Conservation (phyloP, 2,888 invertebrate species). For the Ophion ventricosus region DNA sequence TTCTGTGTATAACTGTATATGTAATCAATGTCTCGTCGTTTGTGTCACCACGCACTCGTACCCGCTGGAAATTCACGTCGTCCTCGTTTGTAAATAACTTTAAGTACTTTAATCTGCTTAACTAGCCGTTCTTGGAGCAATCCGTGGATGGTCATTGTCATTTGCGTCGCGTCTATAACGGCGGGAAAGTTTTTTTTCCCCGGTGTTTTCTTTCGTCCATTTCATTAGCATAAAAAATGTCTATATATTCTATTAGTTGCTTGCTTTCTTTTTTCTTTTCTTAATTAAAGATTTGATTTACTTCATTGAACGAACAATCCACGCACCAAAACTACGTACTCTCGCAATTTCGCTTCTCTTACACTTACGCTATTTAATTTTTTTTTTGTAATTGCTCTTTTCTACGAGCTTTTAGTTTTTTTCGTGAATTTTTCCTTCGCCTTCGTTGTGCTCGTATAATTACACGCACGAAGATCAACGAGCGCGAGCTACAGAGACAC, state of each 20-base stretch:
- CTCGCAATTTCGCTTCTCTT: slow-evolving; percentile 17
- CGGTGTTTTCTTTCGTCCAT: not conserved
- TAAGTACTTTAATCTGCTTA: slow-evolving; percentile 53
- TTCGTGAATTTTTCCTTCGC: not conserved
- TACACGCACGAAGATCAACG: not conserved
- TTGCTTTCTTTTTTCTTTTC: too few species aligned
- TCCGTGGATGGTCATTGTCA: slow-evolving; percentile 14
- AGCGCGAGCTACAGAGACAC: not conserved
- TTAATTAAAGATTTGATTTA: too few species aligned
- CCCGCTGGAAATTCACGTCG: slow-evolving; percentile 50
- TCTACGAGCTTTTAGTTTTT: not conserved
- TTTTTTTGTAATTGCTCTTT: not conserved
- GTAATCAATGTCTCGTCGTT: slow-evolving; percentile 47
- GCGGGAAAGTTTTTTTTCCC: too few species aligned
- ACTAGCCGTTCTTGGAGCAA: slow-evolving; percentile 34
- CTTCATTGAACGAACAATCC: too few species aligned
- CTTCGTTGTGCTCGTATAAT: not conserved
- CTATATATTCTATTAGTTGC: not conserved
- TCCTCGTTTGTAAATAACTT: slow-evolving; percentile 61
- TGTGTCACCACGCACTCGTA: slow-evolving; percentile 23
- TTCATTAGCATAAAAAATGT: not conserved
- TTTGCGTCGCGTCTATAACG: not conserved
- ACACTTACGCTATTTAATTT: not conserved
- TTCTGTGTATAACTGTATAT: slow-evolving; percentile 49
- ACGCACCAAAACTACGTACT: too few species aligned